Evolutionary conservation across 2,113 vertebrate genomes (phyloP).

Genomic region (Trematomus loennbergii): DNA sequence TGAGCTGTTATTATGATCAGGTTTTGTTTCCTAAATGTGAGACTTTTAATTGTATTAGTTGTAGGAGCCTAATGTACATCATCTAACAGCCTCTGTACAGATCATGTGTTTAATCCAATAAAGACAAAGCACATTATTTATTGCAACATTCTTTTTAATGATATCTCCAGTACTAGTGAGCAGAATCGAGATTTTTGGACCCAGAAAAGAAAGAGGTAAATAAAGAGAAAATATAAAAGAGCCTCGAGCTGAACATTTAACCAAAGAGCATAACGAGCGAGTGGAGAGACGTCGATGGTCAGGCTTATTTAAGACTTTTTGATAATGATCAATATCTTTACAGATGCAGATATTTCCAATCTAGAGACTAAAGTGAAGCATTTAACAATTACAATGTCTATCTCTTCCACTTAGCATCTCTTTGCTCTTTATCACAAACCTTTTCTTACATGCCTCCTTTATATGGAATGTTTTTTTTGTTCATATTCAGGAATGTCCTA

Average conservation of each 20-base stretch:
- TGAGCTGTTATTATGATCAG: not conserved
- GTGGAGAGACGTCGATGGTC: constrained; percentile 13
- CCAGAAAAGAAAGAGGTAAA: constrained; percentile 50
- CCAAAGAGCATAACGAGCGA: constrained; percentile 21
- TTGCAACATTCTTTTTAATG: constrained; percentile 82
- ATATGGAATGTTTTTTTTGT: constrained; percentile 68
- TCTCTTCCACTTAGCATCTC: not conserved
- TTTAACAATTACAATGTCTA: not conserved
- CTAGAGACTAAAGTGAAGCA: constrained; percentile 20
- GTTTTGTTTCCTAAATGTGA: not conserved
- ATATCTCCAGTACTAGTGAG: constrained; percentile 76
- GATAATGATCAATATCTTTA: constrained; percentile 18
- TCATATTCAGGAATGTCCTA: constrained; percentile 69
- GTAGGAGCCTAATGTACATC: not conserved
- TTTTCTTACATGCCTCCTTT: constrained; percentile 37
- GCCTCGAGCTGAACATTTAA: constrained; percentile 22
- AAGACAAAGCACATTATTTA: constrained; percentile 51
- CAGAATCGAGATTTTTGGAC: constrained; percentile 68
- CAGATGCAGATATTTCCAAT: constrained; percentile 45
- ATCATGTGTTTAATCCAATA: constrained; percentile 28
- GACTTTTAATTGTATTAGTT: not conserved
- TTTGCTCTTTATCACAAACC: constrained; percentile 14
- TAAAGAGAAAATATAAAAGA: constrained; percentile 49
- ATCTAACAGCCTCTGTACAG: constrained; percentile 4
- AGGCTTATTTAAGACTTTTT: constrained; percentile 39